phyloP scores from a whole-genome alignment of 2,888 invertebrate species.

The Cryptophagus acutangulus region DNA sequence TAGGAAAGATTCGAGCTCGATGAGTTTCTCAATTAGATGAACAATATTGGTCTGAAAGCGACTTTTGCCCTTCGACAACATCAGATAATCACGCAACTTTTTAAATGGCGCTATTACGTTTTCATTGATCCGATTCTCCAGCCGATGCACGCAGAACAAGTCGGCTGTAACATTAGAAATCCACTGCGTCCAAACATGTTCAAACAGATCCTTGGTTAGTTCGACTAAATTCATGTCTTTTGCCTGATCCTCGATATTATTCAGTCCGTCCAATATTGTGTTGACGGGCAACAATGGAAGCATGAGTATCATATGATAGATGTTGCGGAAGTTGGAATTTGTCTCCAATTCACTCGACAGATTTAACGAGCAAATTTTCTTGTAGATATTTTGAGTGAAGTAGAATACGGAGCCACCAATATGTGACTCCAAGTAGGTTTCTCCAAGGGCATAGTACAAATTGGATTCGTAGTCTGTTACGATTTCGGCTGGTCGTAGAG shows the following conservation, averaged over 20 bases:
- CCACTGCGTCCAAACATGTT: conserved; percentile 39
- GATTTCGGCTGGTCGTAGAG: conserved; percentile 40
- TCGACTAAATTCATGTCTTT: conserved; percentile 31
- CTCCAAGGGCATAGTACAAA: conserved; percentile 42
- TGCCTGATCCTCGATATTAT: conserved; percentile 40
- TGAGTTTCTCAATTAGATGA: conserved; percentile 39
- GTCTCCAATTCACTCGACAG: conserved; percentile 40
- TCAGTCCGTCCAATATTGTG: conserved; percentile 41
- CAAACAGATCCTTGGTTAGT: conserved; percentile 33
- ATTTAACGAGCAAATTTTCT: conserved; percentile 40
- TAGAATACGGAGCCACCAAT: conserved; percentile 45
- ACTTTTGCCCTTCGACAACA: conserved; percentile 37
- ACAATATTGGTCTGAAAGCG: conserved; percentile 31
- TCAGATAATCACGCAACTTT: conserved; percentile 40
- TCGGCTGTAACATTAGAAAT: conserved; percentile 41
- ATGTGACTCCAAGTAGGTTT: conserved; percentile 39
- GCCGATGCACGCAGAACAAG: conserved; percentile 42
- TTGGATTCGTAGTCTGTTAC: conserved; percentile 44
- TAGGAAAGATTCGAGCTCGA: conserved; percentile 41
- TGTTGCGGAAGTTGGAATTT: conserved; percentile 40
- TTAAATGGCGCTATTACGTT: conserved; percentile 45
- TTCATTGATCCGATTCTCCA: conserved; percentile 44
- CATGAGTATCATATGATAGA: conserved; percentile 45
- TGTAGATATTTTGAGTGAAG: conserved; percentile 44
- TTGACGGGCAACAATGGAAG: conserved; percentile 43